Evolutionary conservation across 2,797 vertebrate genomes (phyloP).

Genomic region (Rousettus madagascariensis): DNA sequence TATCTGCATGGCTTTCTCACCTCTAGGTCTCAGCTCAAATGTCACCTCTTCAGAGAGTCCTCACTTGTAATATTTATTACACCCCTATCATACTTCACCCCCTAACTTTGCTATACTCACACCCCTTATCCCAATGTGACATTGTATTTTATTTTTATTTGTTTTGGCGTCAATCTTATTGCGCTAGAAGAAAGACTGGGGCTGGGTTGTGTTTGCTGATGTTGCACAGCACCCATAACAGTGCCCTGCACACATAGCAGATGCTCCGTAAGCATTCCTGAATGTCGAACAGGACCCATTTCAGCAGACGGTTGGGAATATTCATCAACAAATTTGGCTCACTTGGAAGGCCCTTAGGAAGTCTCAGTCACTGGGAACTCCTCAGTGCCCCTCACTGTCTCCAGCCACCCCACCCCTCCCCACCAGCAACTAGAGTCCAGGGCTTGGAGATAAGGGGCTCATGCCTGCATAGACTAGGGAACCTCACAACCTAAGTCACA

Average conservation of each 20-base stretch:
- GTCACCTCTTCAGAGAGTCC: neutral
- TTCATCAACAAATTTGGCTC: neutral
- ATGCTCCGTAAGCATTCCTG: neutral
- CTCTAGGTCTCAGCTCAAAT: neutral
- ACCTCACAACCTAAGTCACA: neutral
- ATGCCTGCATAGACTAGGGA: neutral
- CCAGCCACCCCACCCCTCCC: neutral
- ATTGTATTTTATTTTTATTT: neutral
- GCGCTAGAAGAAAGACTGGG: neutral
- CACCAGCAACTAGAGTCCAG: neutral
- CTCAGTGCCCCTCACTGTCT: neutral
- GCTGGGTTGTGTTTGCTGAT: neutral
- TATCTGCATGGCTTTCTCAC: neutral
- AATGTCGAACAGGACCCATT: neutral
- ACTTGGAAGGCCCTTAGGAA: neutral
- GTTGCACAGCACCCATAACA: neutral
- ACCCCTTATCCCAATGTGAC: neutral
- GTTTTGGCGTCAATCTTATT: neutral
- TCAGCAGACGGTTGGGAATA: neutral
- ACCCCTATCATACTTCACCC: neutral
- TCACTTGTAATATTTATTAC: neutral
- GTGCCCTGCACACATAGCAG: neutral
- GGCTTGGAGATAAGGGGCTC: neutral
- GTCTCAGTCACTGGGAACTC: neutral
- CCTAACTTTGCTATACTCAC: neutral